phyloP scores from a whole-genome alignment of 2,113 vertebrate genomes.

The Todiramphus saurophagus region DNA sequence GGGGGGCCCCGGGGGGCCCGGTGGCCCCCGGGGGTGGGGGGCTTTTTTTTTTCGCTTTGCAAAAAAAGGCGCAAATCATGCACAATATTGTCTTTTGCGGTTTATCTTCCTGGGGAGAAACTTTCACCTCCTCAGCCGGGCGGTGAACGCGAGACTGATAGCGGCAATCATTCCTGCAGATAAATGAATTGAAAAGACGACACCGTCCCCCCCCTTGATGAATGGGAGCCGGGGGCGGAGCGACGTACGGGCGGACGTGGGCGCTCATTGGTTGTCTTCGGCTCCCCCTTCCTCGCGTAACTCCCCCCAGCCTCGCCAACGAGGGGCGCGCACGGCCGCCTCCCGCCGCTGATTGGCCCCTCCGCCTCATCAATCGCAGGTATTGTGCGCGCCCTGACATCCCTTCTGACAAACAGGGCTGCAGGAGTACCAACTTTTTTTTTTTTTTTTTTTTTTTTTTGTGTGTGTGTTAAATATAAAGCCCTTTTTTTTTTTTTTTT shows the following conservation, averaged over 20 bases:
- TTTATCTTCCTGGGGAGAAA: conserved; percentile 99
- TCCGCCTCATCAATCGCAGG: conserved; percentile 93
- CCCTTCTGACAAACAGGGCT: conserved; percentile 84
- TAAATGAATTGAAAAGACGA: conserved; percentile 99
- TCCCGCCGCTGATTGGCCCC: conserved; percentile 86
- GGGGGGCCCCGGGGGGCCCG: too few species aligned
- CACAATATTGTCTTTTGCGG: conserved; percentile 99
- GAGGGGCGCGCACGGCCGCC: conserved; percentile 83
- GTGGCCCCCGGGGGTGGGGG: rapidly evolving
- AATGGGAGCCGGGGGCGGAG: conserved; percentile 92
- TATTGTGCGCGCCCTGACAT: conserved; percentile 90
- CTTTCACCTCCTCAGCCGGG: conserved; percentile 99
- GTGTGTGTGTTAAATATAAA: conserved; percentile 14
- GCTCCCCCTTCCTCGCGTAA: conserved; percentile 79
- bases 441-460: not conserved
- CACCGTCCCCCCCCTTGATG: conserved; percentile 99
- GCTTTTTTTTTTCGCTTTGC: conserved; percentile 75
- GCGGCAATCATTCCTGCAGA: conserved; percentile 99
- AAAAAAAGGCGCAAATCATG: conserved; percentile 89
- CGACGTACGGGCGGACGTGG: conserved; percentile 80
- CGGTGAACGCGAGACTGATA: conserved; percentile 99
- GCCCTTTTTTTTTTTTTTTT: not conserved
- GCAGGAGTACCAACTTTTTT: conserved; percentile 83
- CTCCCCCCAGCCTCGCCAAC: conserved; percentile 88
- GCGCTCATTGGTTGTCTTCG: conserved; percentile 80